Base-by-base conservation (phyloP, 1,140 invertebrate species). In the Pentalonia nigronervosa region DNA sequence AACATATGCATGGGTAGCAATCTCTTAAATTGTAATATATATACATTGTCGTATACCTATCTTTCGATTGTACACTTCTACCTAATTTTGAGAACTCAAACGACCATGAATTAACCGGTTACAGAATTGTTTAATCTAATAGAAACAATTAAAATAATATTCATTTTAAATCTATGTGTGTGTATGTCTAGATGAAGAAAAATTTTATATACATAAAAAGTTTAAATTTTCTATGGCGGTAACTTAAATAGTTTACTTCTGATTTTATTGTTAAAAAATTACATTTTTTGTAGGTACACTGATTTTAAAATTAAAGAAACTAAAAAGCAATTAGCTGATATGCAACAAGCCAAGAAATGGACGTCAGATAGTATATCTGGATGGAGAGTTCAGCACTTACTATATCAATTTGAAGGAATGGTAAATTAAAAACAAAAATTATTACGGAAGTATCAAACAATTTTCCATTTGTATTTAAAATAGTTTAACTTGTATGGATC, bases 261-360 rank as follows among this genome's bases (percentile, higher is more conserved):
- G n/a, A n/a, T 76, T 76, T 76, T 76, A 67, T 76, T 76, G 21
- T 76, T 17, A 20, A 76, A n/a, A 23, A n/a, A n/a, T 76, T 14
- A n/a, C 41, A 41, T 41, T 91, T 76, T 36, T 93, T 86, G 30
- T 30, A 93, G 91, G 47, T 41, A 93, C 36, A 86, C 47, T n/a
- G 91, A 93, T 93, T 93, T 86, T 4, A 93, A 93, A 86, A 41
- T 93, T 9, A 93, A 93, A 86, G 91, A 93, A 84, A 93, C 76
- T 11, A 93, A 93, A 93, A 93, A 93, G n/a, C 91, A 93, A 41
- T 45, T 93, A 20, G 91, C 91, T 4, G 91, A 93, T 56, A 86
- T 93, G 30, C 91, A 86, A 17, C 91, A 93, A 93, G 25, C 48
- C 1, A 93, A 86, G 45, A 93, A 93, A 41, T 93, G 91, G 91